Conservation (phyloP, 1,140 invertebrate genomes). For the Drosophila kanapiae region DNA sequence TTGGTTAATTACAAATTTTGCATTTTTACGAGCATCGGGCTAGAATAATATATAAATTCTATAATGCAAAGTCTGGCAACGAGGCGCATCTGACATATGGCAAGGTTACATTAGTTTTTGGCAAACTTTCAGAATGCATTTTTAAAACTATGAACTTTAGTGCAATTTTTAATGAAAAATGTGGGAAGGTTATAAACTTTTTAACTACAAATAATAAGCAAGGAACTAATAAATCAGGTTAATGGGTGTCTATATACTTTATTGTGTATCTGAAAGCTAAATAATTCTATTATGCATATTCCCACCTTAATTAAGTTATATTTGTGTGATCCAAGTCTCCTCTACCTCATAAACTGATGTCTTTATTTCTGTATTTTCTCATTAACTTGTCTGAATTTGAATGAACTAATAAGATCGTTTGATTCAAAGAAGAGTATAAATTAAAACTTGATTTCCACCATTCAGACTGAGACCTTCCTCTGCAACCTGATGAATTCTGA, state of each 20-base stretch:
- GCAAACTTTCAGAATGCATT: conserved; percentile 54
- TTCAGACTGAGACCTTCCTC: background rate
- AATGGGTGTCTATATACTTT: background rate
- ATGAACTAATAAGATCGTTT: background rate
- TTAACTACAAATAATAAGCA: background rate
- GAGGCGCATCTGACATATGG: conserved; percentile 24
- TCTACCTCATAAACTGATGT: background rate
- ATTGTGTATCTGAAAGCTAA: background rate
- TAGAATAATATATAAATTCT: conserved; percentile 14
- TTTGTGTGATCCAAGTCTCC: background rate
- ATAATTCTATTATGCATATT: background rate
- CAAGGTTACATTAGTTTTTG: conserved; percentile 45
- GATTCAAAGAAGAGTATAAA: background rate
- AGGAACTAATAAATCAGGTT: background rate
- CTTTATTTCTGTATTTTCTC: background rate
- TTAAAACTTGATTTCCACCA: conserved; percentile 1
- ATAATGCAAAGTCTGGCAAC: conserved; percentile 31
- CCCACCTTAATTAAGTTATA: background rate
- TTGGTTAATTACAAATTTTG: conserved; percentile 7
- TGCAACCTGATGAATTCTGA: conserved; percentile 16
- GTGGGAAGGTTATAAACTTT: conserved; percentile 24
- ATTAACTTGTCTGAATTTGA: background rate
- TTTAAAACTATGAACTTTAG: conserved; percentile 23
- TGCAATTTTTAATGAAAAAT: background rate
- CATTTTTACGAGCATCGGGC: conserved; percentile 7